Conservation (phyloP, 37 sponge, comb jelly and placozoan species). For the Chondrosia reniformis region DNA sequence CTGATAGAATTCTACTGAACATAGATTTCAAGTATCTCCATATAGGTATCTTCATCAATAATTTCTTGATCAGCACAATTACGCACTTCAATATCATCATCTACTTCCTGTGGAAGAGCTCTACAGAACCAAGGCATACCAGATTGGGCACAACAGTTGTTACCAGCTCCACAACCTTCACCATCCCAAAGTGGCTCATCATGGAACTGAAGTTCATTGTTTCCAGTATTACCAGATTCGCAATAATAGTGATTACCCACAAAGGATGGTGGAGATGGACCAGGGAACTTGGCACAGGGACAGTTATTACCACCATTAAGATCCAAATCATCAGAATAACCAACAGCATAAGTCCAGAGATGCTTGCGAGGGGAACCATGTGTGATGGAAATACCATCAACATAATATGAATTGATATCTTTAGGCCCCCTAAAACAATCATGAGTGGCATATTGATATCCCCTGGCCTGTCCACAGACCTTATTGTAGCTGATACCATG, state of each 20-base stretch:
- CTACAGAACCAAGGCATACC: constrained; percentile 22
- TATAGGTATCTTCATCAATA: constrained; percentile 4
- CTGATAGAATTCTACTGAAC: too few relatives aligned
- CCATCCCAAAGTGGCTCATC: constrained; percentile 7
- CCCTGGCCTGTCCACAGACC: too few relatives aligned
- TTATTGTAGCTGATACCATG: too few relatives aligned
- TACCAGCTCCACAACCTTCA: not conserved
- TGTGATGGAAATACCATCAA: constrained; percentile 37
- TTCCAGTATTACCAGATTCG: not conserved
- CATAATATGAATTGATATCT: constrained; percentile 5
- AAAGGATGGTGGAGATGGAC: constrained; percentile 1
- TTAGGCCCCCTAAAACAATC: too few relatives aligned
- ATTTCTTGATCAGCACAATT: not conserved
- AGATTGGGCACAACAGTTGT: constrained; percentile 24
- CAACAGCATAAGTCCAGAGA: constrained; percentile 40
- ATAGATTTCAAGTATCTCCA: constrained; percentile 10
- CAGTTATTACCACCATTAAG: not conserved
- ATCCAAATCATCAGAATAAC: not conserved
- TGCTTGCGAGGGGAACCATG: constrained; percentile 33
- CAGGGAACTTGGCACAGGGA: constrained; percentile 11
- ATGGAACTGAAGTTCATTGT: not conserved
- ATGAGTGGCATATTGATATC: too few relatives aligned
- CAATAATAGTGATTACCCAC: constrained; percentile 17
- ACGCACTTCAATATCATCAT: constrained; percentile 12
- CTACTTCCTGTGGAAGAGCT: not conserved